A percentile compares a stretch with the other conserved stretches of the same genome.
Evolutionary conservation across 1,140 invertebrate species (phyloP).

Genomic region (Hylaeus volcanicus): DNA sequence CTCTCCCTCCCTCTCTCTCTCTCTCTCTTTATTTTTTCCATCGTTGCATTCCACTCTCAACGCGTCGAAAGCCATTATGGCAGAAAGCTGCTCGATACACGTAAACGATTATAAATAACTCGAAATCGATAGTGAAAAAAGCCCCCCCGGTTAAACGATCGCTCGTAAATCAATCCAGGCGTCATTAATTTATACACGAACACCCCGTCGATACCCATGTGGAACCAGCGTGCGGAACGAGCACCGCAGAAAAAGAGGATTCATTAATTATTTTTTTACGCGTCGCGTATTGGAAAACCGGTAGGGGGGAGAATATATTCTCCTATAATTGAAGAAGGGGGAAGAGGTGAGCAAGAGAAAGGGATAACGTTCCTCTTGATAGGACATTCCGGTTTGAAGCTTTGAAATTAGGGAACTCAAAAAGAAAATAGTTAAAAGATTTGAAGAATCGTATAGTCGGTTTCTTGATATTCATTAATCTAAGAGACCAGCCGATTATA

Average conservation of each 20-base stretch:
- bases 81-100: conserved; percentile 29
- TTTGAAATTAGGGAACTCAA: too few relatives aligned
- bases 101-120: conserved; percentile 59
- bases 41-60: too few relatives aligned
- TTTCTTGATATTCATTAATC: too few relatives aligned
- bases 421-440: too few relatives aligned
- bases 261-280: conserved; percentile 52
- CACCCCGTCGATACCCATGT: conserved; percentile 29
- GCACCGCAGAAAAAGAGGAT: background rate
- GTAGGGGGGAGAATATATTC: background rate
- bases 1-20: too few relatives aligned
- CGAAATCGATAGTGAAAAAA: conserved; percentile 51
- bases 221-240: background rate
- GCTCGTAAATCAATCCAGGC: conserved; percentile 56
- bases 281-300: conserved; percentile 18
- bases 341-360: too few relatives aligned
- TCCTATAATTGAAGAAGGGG: background rate
- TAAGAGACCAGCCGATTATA: too few relatives aligned
- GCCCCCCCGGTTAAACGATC: conserved; percentile 41
- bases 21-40: background rate
- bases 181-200: conserved; percentile 56
- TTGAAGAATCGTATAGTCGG: too few relatives aligned
- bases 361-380: too few relatives aligned
- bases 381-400: too few relatives aligned
- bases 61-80: conserved; percentile 46